Evolutionary conservation across 2,888 invertebrate genomes (phyloP).

Genomic region (Myopa tessellatipennis): DNA sequence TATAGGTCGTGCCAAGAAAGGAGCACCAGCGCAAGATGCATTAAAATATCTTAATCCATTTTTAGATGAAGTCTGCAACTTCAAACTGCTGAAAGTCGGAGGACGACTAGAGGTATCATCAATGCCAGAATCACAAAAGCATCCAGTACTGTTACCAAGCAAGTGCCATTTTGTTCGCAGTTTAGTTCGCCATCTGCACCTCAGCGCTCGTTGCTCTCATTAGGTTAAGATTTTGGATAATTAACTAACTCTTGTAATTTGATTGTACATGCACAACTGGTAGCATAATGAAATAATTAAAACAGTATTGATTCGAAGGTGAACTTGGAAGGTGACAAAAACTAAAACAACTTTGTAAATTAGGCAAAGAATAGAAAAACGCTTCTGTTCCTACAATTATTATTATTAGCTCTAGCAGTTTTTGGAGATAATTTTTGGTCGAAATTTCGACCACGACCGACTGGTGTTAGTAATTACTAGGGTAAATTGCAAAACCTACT

Average conservation of each 20-base stretch:
- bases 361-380: too few species aligned
- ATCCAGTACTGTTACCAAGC: conserved; percentile 10
- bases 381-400: too few species aligned
- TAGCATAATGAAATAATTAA: too few species aligned
- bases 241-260: conserved; percentile 6
- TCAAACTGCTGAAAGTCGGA: conserved; percentile 23
- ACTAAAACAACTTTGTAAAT: too few species aligned
- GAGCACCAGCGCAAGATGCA: not conserved
- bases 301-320: too few species aligned
- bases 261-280: too few species aligned
- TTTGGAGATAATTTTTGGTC: too few species aligned
- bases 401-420: too few species aligned
- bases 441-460: too few species aligned
- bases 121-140: not conserved
- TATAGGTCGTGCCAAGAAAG: not conserved
- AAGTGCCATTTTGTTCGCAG: conserved; percentile 2
- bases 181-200: conserved; percentile 2
- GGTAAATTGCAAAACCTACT: too few species aligned
- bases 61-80: not conserved
- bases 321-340: too few species aligned
- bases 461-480: too few species aligned
- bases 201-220: conserved; percentile 37
- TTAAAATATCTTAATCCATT: conserved; percentile 30
- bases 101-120: conserved; percentile 14
- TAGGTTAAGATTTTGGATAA: conserved; percentile 43